These are phyloP conservation scores for Melolontha melolontha DNA, from an alignment of 2,888 invertebrate species.

Conservation along the genomic window DNA sequence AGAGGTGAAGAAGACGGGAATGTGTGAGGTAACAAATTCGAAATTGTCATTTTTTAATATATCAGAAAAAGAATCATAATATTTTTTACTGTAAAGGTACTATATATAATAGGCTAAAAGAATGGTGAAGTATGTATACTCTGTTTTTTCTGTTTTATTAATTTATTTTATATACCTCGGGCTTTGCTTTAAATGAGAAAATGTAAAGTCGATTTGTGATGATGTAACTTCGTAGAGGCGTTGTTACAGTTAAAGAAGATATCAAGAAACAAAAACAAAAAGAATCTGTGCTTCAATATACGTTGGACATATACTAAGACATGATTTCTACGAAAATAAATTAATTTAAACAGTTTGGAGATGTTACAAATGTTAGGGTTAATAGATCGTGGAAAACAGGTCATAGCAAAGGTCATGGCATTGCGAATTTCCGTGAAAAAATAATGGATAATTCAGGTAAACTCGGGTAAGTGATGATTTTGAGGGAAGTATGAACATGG, in stretches of 20 bases:
- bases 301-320: conserved; percentile 85
- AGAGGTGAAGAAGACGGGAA: too few species aligned
- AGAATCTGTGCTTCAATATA: conserved; percentile 74
- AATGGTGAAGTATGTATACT: too few species aligned
- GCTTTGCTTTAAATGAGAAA: conserved; percentile 66
- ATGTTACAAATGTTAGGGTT: conserved; percentile 81
- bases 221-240: conserved; percentile 68
- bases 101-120: too few species aligned
- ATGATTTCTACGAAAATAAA: conserved; percentile 91
- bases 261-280: conserved; percentile 55
- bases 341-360: conserved; percentile 94
- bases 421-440: conserved; percentile 88
- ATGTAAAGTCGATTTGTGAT: conserved; percentile 69
- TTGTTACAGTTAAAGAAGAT: conserved; percentile 66
- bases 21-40: too few species aligned
- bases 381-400: conserved; percentile 86
- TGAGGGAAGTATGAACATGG: too few species aligned
- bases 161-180: conserved; percentile 23
- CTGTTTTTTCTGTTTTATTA: too few species aligned
- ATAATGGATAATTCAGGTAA: conserved; percentile 99
- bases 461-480: too few species aligned
- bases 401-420: conserved; percentile 88
- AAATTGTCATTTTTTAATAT: too few species aligned
- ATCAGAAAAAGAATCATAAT: too few species aligned
- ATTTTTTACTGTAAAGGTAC: too few species aligned